Base-by-base conservation (phyloP, 2,797 vertebrate species). In the Diglossa cyanea region DNA sequence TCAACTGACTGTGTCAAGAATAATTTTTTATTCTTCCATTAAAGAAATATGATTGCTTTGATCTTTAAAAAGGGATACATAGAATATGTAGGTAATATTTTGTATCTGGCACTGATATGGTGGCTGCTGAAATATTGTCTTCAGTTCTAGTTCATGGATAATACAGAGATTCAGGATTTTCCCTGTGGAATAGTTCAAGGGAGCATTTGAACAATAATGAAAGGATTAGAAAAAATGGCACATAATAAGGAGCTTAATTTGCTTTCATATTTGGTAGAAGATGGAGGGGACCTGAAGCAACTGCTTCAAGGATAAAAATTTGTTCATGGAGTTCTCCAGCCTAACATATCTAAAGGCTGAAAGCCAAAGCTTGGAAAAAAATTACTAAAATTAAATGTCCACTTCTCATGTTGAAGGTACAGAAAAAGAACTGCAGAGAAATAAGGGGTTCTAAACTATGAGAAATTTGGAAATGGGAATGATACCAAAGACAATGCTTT, bases 31-130 rank as follows among this genome's bases (percentile, higher is more conserved):
- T 90, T 94, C 72, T 90, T 83, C 47, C 72, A 44, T 83, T 93
- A 88, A 86, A 83, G n/a, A 90, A 94, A 74, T 54, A n/a, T 77
- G 78, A 94, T 80, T 88, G 9, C 82, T 96, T 94, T 96, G 93
- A 94, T 94, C 78, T 93, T 90, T 78, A 57, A 77, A 90, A 93
- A 86, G 39, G 11, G 9, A 6, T 80, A 58, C 58, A 47, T 26
- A 30, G 39, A 88, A 11, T 62, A 83, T 40, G 23, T 44, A 71
- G 48, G 86, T 61, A 94, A 86, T 90, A 90, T 88, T 91, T 88
- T 86, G 79, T 74, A 90, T 90, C 78, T 93, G 68, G 91, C 65
- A 88, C 35, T 93, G 87, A 58, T 87, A 71, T 2, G 31, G 73
- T 71, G 72, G 61, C 42, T 95, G 87, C 21, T 79, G 65, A 80